A percentile compares a stretch with the other conserved stretches of the same genome.
Evolutionary conservation across 1,140 invertebrate species (phyloP).

Genomic region (Lanistes nyassanus): DNA sequence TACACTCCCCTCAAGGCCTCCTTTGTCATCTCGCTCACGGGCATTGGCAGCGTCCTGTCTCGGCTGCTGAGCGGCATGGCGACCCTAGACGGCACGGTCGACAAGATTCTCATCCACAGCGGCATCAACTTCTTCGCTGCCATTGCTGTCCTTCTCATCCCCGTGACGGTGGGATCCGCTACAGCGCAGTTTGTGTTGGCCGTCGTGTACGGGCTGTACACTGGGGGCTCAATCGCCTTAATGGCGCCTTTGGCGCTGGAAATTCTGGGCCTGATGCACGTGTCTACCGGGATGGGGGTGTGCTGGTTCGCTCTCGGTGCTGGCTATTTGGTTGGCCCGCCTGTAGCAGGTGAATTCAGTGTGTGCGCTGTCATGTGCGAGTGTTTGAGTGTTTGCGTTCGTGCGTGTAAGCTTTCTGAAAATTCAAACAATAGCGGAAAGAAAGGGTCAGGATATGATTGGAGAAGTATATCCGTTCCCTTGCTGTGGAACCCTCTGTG

Average conservation of each 20-base stretch:
- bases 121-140: slow-evolving; percentile 3
- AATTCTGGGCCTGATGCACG: slow-evolving; percentile 34
- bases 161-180: not conserved
- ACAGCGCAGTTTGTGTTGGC: slow-evolving; percentile 16
- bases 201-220: slow-evolving; percentile 32
- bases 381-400: not conserved
- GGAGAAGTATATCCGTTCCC: too few species aligned
- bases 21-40: slow-evolving; percentile 12
- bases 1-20: slow-evolving; percentile 13
- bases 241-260: slow-evolving; percentile 32
- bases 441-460: too few species aligned
- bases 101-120: slow-evolving; percentile 9
- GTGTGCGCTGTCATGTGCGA: not conserved
- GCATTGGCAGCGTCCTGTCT: slow-evolving; percentile 8
- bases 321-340: slow-evolving; percentile 36
- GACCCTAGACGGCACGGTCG: not conserved
- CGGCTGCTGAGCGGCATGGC: slow-evolving; percentile 3
- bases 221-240: slow-evolving; percentile 30
- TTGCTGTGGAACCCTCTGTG: too few species aligned
- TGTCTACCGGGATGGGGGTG: slow-evolving; percentile 36
- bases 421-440: too few species aligned
- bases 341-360: slow-evolving; percentile 27
- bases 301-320: slow-evolving; percentile 31
- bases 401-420: not conserved
- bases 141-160: not conserved